Evolutionary conservation across 2,888 invertebrate species (phyloP).

Genomic region (Watsonalla binaria): DNA sequence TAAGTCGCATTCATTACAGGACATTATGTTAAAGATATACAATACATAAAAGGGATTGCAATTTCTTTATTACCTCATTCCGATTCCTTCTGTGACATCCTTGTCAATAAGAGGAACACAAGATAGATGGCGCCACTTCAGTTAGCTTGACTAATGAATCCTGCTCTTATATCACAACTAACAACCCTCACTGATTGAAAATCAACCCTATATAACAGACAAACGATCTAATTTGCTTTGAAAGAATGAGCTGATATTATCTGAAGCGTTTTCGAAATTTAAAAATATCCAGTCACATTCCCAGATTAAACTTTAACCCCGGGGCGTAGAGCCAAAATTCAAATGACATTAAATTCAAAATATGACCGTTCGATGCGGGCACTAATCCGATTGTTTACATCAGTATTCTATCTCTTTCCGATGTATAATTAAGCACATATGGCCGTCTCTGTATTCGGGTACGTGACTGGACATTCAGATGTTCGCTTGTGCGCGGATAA

Average conservation of each 20-base stretch:
- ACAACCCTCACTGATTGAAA: conserved; percentile 3
- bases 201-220: conserved; percentile 8
- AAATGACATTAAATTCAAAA: conserved; percentile 13
- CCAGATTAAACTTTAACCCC: conserved; percentile 15
- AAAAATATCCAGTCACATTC: not conserved
- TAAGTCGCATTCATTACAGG: conserved; percentile 46
- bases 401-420: conserved; percentile 34
- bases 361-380: conserved; percentile 23
- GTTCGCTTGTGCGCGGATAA: conserved; percentile 57
- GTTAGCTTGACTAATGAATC: conserved; percentile 47
- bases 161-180: conserved; percentile 16
- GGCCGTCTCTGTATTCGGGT: conserved; percentile 25
- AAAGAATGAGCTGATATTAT: not conserved
- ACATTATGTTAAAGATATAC: conserved; percentile 43
- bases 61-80: conserved; percentile 65
- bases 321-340: conserved; percentile 19
- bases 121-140: conserved; percentile 59
- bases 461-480: conserved; percentile 71
- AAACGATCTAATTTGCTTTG: not conserved
- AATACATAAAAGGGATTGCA: conserved; percentile 49
- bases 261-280: conserved; percentile 2
- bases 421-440: conserved; percentile 19
- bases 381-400: conserved; percentile 49
- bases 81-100: conserved; percentile 44
- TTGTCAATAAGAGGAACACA: conserved; percentile 59